phyloP scores from a whole-genome alignment of 2,113 vertebrate species.

The Oncorhynchus kisutch region DNA sequence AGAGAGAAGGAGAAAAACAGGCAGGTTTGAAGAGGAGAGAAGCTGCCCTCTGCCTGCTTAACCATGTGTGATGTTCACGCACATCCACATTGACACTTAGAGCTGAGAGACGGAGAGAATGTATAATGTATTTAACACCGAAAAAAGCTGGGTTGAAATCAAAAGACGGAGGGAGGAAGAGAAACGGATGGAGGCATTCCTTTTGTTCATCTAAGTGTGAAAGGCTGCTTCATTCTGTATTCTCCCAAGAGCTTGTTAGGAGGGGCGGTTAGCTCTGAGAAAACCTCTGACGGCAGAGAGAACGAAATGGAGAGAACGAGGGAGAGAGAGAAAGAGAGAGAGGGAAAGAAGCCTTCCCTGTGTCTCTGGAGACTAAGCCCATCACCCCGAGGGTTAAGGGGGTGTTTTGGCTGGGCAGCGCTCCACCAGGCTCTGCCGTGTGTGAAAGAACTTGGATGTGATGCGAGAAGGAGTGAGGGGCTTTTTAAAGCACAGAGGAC shows the following conservation, averaged over 20 bases:
- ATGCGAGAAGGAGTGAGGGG: constrained; percentile 22
- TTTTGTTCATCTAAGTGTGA: constrained; percentile 51
- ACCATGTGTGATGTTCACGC: neutral
- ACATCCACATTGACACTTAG: neutral
- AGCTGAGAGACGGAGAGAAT: constrained; percentile 4
- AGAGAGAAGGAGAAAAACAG: neutral
- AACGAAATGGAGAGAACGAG: neutral
- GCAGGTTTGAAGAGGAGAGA: neutral
- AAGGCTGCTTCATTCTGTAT: constrained; percentile 52
- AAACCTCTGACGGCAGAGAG: no score
- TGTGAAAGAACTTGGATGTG: constrained; percentile 35
- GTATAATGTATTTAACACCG: constrained; percentile 13
- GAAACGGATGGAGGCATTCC: constrained; percentile 24
- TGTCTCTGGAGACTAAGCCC: neutral
- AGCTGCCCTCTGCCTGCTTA: neutral
- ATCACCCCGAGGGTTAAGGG: constrained; percentile 9
- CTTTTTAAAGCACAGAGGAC: constrained; percentile 33
- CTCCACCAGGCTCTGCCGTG: constrained; percentile 27
- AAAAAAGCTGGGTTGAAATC: constrained; percentile 2
- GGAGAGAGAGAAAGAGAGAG: constrained; percentile 37
- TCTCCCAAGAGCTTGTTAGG: constrained; percentile 57
- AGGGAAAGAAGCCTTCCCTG: constrained; percentile 29
- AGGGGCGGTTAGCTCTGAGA: constrained; percentile 22
- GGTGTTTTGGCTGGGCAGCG: constrained; percentile 37
- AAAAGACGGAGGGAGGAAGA: neutral